Base-by-base conservation (phyloP, 2,888 invertebrate genomes). In the Chromoteleia sp. region DNA sequence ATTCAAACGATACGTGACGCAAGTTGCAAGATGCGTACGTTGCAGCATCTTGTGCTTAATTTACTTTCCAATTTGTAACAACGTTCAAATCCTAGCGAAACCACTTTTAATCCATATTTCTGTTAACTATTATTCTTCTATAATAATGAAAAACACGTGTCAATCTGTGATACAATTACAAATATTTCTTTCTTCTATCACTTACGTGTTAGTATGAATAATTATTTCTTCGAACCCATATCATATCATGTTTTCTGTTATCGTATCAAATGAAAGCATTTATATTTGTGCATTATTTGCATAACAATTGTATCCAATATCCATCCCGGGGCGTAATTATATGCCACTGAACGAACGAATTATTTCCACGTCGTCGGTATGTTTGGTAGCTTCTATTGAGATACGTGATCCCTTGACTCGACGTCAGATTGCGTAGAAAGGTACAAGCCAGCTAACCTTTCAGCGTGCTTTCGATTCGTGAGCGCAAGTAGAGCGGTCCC, bases 401-500 rank as follows among this genome's bases (percentile, higher is more conserved):
- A 54, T 36, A 36, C 36, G 17, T 45, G 56, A 63, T 56, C 12
- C 36, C 54, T 54, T 36, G 45, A 5, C 17, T 63, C 33, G 30
- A 61, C 52, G 19, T 61, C 17, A 29, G 61, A 52, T 73, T 58
- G 50, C 39, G 14, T 59, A 71, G 71, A 52, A 71, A 61, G 52
- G 61, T 41, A 71, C 15, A 10, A 14, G 33, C 15, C 50, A 48
- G 39, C 33, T 29, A 50, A 48, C 70, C 70, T 70, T 58, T 70
- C 36, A 36, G 19, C 7, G 45, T 33, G 68, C 56, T 52, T 71
- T 71, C 71, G 17, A 71, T 59, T 59, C 50, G 39, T 50, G 71
- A 39, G 52, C 48, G 39, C 73, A 73, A 73, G 52, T 73, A 45
- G 73, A 73, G 73, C 73, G 73, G 39, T 70, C 54, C 33, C 41